Evolutionary conservation across 2,113 vertebrate species (phyloP).

Genomic region (Podarcis muralis): DNA sequence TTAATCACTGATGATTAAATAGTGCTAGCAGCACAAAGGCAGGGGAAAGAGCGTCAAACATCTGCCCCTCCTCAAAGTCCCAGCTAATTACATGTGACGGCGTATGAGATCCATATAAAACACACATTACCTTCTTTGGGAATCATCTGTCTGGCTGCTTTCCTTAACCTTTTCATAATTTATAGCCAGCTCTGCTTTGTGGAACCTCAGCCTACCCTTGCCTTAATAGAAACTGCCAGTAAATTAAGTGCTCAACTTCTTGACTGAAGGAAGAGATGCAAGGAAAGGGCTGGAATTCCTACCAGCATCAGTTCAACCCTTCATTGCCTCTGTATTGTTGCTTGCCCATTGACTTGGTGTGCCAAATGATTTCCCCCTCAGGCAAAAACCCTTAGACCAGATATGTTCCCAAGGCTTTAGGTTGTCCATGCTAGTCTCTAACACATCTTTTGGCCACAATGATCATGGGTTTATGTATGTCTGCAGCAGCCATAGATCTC

Average conservation of each 20-base stretch:
- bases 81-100: conserved; percentile 36
- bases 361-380: too few species aligned
- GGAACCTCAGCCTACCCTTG: not conserved
- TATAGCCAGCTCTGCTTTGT: conserved; percentile 41
- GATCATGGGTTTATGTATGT: too few species aligned
- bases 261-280: conserved; percentile 36
- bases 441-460: too few species aligned
- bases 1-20: conserved; percentile 9
- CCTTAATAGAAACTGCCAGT: conserved; percentile 53
- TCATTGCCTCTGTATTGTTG: not conserved
- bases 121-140: conserved; percentile 33
- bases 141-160: conserved; percentile 41
- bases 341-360: too few species aligned
- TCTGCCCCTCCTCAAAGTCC: not conserved
- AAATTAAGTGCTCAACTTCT: conserved; percentile 46
- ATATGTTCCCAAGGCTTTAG: too few species aligned
- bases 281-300: not conserved
- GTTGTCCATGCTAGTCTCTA: too few species aligned
- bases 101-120: conserved; percentile 6
- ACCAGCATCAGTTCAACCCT: not conserved
- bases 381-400: too few species aligned
- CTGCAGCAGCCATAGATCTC: not conserved
- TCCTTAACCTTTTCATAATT: conserved; percentile 44
- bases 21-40: not conserved
- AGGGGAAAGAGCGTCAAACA: conserved; percentile 1